These are phyloP conservation scores for Popillia japonica DNA, from an alignment of 1,140 invertebrate genomes.

Conservation along the genomic window DNA sequence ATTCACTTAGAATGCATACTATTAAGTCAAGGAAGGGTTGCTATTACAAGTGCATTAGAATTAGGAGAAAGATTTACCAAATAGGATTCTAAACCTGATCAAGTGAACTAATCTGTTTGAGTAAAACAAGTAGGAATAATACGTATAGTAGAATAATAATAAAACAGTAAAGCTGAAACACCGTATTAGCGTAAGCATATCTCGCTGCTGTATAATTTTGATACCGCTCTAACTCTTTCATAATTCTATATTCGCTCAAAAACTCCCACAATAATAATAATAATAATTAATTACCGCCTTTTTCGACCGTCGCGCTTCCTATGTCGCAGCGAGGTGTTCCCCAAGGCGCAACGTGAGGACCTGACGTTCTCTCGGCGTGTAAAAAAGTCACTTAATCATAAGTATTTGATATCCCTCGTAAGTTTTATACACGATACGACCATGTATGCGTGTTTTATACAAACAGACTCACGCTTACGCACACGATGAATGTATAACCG, in stretches of 20 bases:
- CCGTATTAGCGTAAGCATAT: no score
- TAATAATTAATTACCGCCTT: constrained; percentile 23
- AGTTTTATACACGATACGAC: constrained; percentile 5
- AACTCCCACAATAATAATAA: neutral
- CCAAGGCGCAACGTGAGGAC: constrained; percentile 19
- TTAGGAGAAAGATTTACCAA: no score
- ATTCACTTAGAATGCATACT: no score
- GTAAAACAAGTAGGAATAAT: no score
- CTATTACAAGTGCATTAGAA: no score
- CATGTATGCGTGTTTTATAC: constrained; percentile 23
- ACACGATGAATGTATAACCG: neutral
- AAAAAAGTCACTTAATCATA: constrained; percentile 28
- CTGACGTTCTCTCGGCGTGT: constrained; percentile 1
- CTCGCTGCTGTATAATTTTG: no score
- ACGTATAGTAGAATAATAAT: no score
- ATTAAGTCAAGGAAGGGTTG: no score
- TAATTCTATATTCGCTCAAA: neutral
- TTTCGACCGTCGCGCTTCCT: constrained; percentile 10
- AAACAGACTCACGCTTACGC: constrained; percentile 15
- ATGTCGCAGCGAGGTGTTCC: constrained; percentile 16
- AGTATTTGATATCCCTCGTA: neutral
- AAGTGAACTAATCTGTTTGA: no score
- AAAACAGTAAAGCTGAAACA: no score
- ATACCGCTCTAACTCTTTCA: no score
- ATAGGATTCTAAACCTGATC: no score